These are phyloP conservation scores for Panzeria rudis DNA, from an alignment of 2,888 invertebrate species.

Conservation along the genomic window DNA sequence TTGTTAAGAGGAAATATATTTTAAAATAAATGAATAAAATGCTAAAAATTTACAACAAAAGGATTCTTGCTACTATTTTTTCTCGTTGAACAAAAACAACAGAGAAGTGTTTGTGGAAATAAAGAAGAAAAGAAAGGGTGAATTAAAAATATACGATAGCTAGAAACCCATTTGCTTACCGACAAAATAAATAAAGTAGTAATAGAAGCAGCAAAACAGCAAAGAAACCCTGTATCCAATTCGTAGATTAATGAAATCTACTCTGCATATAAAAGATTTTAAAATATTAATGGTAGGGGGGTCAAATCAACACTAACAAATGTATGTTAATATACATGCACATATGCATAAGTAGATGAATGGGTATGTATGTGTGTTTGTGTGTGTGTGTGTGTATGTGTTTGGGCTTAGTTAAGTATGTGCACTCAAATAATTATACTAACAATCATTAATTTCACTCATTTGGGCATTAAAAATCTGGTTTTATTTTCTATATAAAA, in stretches of 20 bases:
- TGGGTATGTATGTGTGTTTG: background rate
- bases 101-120: slow-evolving; percentile 17
- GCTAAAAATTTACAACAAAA: slow-evolving; percentile 71
- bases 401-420: background rate
- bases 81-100: slow-evolving; percentile 11
- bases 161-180: slow-evolving; percentile 18
- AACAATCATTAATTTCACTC: slow-evolving; percentile 73
- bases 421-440: slow-evolving; percentile 48
- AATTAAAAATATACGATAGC: slow-evolving; percentile 42
- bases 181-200: background rate
- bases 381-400: background rate
- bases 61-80: slow-evolving; percentile 34
- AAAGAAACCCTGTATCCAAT: slow-evolving; percentile 63
- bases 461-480: slow-evolving; percentile 77
- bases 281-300: slow-evolving; percentile 30
- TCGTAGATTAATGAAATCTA: slow-evolving; percentile 67
- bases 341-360: background rate
- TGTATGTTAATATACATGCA: background rate
- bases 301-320: slow-evolving; percentile 50
- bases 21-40: slow-evolving; percentile 75
- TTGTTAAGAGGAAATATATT: slow-evolving; percentile 74
- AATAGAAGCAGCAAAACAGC: slow-evolving; percentile 13
- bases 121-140: slow-evolving; percentile 34
- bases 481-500: slow-evolving; percentile 82
- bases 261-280: slow-evolving; percentile 31